These are phyloP conservation scores for Hedya salicella DNA, from an alignment of 2,888 invertebrate species.

Conservation along the genomic window DNA sequence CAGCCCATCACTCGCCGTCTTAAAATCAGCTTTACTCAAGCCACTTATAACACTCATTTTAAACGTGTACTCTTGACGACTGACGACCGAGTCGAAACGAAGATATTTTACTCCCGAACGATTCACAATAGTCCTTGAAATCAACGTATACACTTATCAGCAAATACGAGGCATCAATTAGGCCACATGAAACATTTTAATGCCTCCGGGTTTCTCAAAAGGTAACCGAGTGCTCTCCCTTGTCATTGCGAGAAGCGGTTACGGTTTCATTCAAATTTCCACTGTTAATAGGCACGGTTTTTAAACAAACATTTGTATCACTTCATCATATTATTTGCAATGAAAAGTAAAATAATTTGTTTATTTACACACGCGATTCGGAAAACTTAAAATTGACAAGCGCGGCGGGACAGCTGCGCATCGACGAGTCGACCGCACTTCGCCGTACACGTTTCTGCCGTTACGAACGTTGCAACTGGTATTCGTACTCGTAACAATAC, in stretches of 20 bases:
- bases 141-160: slow-evolving; percentile 81
- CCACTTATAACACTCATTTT: slow-evolving; percentile 84
- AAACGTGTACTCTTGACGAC: slow-evolving; percentile 74
- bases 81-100: slow-evolving; percentile 74
- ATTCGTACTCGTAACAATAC: slow-evolving; percentile 33
- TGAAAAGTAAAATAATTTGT: slow-evolving; percentile 78
- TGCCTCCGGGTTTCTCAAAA: slow-evolving; percentile 83
- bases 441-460: slow-evolving; percentile 84
- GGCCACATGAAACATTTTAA: slow-evolving; percentile 83
- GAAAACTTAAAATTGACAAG: slow-evolving; percentile 78
- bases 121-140: slow-evolving; percentile 81
- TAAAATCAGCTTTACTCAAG: slow-evolving; percentile 84
- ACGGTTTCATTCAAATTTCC: slow-evolving; percentile 76
- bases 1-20: slow-evolving; percentile 88
- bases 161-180: slow-evolving; percentile 77
- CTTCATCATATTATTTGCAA: slow-evolving; percentile 73
- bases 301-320: slow-evolving; percentile 80
- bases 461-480: slow-evolving; percentile 47
- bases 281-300: slow-evolving; percentile 75
- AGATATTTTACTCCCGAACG: slow-evolving; percentile 66
- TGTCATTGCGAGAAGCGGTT: slow-evolving; percentile 85
- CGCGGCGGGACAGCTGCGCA: slow-evolving; percentile 81
- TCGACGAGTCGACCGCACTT: slow-evolving; percentile 85
- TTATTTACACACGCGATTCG: slow-evolving; percentile 84
- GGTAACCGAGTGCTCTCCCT: slow-evolving; percentile 82